phyloP scores from a whole-genome alignment of 1,140 invertebrate genomes.

The Drosophila orosa region DNA sequence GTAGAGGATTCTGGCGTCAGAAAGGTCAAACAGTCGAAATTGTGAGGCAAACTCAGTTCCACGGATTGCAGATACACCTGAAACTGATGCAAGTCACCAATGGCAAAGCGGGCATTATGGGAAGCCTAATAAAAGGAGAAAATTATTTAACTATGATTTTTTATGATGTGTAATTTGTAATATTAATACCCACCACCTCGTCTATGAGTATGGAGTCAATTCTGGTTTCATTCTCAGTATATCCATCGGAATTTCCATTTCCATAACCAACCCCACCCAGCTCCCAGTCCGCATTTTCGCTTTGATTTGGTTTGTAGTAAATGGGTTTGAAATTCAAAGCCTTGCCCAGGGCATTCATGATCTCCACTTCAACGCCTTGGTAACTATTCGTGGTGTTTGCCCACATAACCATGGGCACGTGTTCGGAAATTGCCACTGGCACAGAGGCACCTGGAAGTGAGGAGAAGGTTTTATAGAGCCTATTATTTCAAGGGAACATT shows the following conservation, averaged over 20 bases:
- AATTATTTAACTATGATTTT: not conserved
- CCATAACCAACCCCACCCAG: slow-evolving; percentile 69
- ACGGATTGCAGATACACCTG: slow-evolving; percentile 88
- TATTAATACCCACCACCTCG: slow-evolving; percentile 86
- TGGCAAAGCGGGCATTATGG: slow-evolving; percentile 89
- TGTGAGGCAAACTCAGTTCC: slow-evolving; percentile 92
- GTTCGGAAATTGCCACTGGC: slow-evolving; percentile 88
- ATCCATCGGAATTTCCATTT: slow-evolving; percentile 86
- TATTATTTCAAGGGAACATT: not conserved
- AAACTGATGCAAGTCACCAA: slow-evolving; percentile 91
- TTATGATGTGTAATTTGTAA: not conserved
- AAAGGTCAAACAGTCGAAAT: slow-evolving; percentile 92
- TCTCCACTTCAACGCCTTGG: slow-evolving; percentile 88
- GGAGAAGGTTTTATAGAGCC: slow-evolving; percentile 83
- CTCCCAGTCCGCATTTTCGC: slow-evolving; percentile 88
- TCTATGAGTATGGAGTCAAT: slow-evolving; percentile 87
- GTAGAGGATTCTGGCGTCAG: slow-evolving; percentile 91
- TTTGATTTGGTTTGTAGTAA: slow-evolving; percentile 87
- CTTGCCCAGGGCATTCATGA: slow-evolving; percentile 87
- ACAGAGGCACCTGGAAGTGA: slow-evolving; percentile 84
- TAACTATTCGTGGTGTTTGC: slow-evolving; percentile 84
- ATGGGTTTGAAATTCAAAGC: slow-evolving; percentile 88
- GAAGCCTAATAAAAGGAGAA: slow-evolving; percentile 49
- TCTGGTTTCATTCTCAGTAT: slow-evolving; percentile 38
- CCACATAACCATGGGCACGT: slow-evolving; percentile 87